phyloP scores from a whole-genome alignment of 2,888 invertebrate genomes.

The Belgica antarctica region DNA sequence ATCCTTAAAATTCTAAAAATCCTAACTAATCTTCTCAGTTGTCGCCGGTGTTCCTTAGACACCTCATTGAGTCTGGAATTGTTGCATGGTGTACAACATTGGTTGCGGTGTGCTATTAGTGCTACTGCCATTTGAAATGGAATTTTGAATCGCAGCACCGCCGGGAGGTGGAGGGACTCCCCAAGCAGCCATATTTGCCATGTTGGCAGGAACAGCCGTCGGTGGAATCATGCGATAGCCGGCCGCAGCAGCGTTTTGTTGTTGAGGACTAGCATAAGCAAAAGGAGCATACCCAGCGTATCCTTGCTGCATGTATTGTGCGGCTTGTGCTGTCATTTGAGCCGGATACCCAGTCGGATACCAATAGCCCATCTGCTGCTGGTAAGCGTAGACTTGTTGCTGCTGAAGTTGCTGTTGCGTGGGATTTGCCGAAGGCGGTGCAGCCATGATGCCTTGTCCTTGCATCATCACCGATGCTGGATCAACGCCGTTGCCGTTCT shows the following conservation, averaged over 20 bases:
- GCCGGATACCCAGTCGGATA: constrained; percentile 76
- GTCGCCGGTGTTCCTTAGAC: constrained; percentile 27
- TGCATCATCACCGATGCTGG: constrained; percentile 52
- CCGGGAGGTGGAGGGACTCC: constrained; percentile 58
- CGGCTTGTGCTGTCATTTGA: constrained; percentile 65
- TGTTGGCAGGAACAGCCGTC: constrained; percentile 53
- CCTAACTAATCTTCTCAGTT: constrained; percentile 41
- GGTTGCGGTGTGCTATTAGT: constrained; percentile 57
- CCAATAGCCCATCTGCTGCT: constrained; percentile 86
- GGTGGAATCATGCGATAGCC: constrained; percentile 66
- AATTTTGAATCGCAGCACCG: constrained; percentile 55
- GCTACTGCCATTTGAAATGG: constrained; percentile 30
- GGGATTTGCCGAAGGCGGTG: constrained; percentile 46
- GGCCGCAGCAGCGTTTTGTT: constrained; percentile 61
- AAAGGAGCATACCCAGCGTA: constrained; percentile 61
- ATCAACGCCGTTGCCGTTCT: constrained; percentile 69
- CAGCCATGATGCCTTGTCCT: constrained; percentile 51
- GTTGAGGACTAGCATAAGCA: constrained; percentile 68
- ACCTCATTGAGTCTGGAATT: constrained; percentile 81
- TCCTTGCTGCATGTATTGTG: constrained; percentile 76
- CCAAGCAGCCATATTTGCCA: constrained; percentile 53
- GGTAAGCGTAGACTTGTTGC: constrained; percentile 80
- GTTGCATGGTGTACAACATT: constrained; percentile 74
- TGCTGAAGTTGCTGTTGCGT: constrained; percentile 59
- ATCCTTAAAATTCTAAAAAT: constrained; percentile 42